phyloP scores from a whole-genome alignment of 1,140 invertebrate genomes.

The Nixonia krombeini region DNA sequence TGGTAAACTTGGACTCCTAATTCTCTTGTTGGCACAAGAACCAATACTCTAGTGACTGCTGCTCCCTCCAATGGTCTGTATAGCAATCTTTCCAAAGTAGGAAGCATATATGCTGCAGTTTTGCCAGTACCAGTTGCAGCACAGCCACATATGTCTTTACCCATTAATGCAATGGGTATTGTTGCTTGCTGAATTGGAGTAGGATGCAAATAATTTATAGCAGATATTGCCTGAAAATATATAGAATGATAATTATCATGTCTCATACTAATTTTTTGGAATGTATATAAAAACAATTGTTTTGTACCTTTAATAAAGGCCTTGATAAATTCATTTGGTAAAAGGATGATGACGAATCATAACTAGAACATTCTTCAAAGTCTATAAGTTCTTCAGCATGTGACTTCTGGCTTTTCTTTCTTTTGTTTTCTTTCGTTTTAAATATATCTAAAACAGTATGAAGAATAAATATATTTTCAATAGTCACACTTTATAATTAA shows the following conservation, averaged over 20 bases:
- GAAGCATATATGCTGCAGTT: constrained; percentile 98
- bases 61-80: constrained; percentile 79
- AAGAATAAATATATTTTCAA: constrained; percentile 1
- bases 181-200: constrained; percentile 77
- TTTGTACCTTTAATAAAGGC: constrained; percentile 83
- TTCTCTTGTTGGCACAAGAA: constrained; percentile 97
- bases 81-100: constrained; percentile 93
- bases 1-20: constrained; percentile 95
- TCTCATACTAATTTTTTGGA: constrained; percentile 18
- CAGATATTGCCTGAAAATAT: constrained; percentile 80
- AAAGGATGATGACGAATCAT: constrained; percentile 83
- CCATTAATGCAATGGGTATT: constrained; percentile 92
- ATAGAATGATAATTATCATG: neutral
- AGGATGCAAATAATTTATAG: constrained; percentile 84
- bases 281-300: constrained; percentile 3
- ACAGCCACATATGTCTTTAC: constrained; percentile 94
- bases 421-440: constrained; percentile 59
- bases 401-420: constrained; percentile 60
- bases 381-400: constrained; percentile 73
- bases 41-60: constrained; percentile 87
- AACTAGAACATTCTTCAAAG: constrained; percentile 82
- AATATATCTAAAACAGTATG: constrained; percentile 53
- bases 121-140: constrained; percentile 98
- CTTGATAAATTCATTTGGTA: constrained; percentile 94
- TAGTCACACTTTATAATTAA: constrained; percentile 7